A percentile compares a stretch with the other conserved stretches of the same genome.
Evolutionary conservation across 2,797 vertebrate genomes (phyloP).

Genomic region (Spinus pinus): DNA sequence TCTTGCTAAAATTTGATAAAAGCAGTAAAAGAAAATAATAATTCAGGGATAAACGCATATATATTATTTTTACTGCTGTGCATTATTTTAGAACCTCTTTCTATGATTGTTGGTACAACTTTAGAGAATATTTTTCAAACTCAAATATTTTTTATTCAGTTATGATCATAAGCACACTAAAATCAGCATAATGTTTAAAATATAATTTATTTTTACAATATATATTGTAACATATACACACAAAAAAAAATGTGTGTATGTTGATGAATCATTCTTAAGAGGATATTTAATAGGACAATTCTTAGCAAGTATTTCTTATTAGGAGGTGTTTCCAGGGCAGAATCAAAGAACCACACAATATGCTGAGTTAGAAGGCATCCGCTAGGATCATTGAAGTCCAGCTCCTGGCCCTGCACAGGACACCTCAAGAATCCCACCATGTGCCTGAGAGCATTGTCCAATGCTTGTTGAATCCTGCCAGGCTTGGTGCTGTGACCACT

Average conservation of each 20-base stretch:
- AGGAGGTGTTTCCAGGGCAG: not conserved
- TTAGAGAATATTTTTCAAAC: not conserved
- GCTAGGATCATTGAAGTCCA: not conserved
- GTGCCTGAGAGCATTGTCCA: not conserved
- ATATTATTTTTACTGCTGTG: not conserved
- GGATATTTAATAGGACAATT: not conserved
- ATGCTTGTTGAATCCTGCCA: rapidly evolving
- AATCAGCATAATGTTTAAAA: not conserved
- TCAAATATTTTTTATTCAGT: not conserved
- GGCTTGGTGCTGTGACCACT: not conserved
- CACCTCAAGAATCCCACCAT: not conserved
- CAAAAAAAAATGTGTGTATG: not conserved
- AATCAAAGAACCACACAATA: not conserved
- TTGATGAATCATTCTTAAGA: not conserved
- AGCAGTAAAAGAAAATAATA: not conserved
- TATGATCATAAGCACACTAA: not conserved
- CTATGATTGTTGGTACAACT: not conserved
- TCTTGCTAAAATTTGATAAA: not conserved
- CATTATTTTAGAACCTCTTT: not conserved
- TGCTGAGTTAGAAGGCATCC: not conserved
- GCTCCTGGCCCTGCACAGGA: not conserved
- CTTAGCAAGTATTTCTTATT: not conserved
- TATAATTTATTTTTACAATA: no score
- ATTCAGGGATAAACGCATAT: not conserved
- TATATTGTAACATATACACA: not conserved